Percentiles rank a stretch among this genome's conserved stretches.
phyloP scores from a whole-genome alignment of 2,113 vertebrate genomes.

The Platysternon megacephalum region DNA sequence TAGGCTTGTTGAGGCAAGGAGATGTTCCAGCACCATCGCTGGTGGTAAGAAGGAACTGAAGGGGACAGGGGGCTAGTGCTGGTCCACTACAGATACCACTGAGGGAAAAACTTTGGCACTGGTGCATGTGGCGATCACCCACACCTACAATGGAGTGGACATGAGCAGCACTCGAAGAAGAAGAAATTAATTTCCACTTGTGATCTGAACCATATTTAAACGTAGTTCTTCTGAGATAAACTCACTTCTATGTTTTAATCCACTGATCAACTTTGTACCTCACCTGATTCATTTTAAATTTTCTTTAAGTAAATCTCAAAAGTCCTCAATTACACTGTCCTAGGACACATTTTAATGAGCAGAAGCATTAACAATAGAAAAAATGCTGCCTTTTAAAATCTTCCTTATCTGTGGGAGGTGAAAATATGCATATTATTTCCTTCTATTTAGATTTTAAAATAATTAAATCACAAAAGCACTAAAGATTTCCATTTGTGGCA shows the following conservation, averaged over 20 bases:
- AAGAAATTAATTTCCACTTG: background rate
- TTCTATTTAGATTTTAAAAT: slow-evolving; percentile 38
- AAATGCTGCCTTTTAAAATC: background rate
- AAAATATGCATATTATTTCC: background rate
- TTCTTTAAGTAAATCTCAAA: background rate
- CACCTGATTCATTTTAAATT: background rate
- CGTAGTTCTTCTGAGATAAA: background rate
- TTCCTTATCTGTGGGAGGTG: background rate
- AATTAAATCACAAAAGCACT: background rate
- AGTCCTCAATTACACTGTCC: background rate
- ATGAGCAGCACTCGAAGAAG: too few species aligned
- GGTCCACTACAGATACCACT: too few species aligned
- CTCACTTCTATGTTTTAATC: background rate
- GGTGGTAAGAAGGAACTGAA: too few species aligned
- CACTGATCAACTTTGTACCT: background rate
- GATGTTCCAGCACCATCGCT: too few species aligned
- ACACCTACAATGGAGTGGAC: too few species aligned
- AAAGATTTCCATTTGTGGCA: slow-evolving; percentile 4
- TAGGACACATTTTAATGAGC: background rate
- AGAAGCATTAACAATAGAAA: background rate
- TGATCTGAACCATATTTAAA: background rate
- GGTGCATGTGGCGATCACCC: too few species aligned
- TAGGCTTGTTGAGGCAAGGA: too few species aligned
- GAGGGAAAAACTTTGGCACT: too few species aligned
- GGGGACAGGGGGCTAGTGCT: too few species aligned